Conservation (phyloP, 2,113 vertebrate genomes). For the Sterrhoptilus dennistouni region DNA sequence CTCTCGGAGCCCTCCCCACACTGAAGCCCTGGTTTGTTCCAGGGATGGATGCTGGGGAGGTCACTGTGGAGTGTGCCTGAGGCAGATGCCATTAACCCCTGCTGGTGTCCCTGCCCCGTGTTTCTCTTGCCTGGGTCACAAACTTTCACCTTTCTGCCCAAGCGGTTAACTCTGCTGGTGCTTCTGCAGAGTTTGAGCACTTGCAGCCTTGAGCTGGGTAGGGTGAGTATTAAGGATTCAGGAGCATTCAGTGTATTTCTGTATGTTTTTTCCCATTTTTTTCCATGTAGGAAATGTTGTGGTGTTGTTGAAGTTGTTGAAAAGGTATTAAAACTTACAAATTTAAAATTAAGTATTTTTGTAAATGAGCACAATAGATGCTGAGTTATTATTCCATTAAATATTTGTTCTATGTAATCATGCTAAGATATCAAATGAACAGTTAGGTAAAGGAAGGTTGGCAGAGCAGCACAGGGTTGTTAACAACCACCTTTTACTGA, state of each 20-base stretch:
- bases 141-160: not conserved
- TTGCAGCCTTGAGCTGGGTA: not conserved
- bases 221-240: not conserved
- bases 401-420: not conserved
- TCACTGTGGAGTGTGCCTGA: not conserved
- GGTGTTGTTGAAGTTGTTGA: not conserved
- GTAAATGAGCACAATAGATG: not conserved
- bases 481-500: not conserved
- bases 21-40: not conserved
- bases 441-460: not conserved
- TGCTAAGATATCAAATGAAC: not conserved
- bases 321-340: not conserved
- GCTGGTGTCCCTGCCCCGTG: not conserved
- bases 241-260: not conserved
- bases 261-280: fast-evolving
- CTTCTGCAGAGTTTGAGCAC: not conserved
- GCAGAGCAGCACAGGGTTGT: not conserved
- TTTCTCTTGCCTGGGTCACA: fast-evolving
- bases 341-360: not conserved
- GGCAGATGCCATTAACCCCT: not conserved
- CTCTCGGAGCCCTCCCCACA: not conserved
- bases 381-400: not conserved
- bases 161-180: not conserved
- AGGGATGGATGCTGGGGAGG: not conserved
- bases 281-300: not conserved